Evolutionary conservation across 2,113 vertebrate species (phyloP).

Genomic region (Lagopus leucura): DNA sequence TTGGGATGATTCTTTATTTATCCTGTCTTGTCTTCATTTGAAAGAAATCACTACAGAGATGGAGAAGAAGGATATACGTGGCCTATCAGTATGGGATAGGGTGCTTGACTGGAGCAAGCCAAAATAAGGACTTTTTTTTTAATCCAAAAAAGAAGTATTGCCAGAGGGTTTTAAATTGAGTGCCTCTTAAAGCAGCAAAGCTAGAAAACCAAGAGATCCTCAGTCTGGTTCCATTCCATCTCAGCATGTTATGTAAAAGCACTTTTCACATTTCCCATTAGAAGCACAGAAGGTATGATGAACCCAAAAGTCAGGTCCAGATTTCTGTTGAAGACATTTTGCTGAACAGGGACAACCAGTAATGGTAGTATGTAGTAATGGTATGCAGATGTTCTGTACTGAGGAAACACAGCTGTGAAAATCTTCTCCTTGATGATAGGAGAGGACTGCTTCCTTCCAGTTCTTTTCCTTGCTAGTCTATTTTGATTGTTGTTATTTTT

Average conservation of each 20-base stretch:
- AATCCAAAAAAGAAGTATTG: not conserved
- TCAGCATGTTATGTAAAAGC: not conserved
- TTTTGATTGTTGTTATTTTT: not conserved
- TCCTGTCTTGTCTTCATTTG: not conserved
- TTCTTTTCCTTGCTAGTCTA: not conserved
- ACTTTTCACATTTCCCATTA: not conserved
- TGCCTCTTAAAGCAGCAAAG: slow-evolving; percentile 1
- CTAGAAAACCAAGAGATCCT: not conserved
- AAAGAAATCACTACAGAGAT: not conserved
- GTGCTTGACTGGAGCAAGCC: not conserved
- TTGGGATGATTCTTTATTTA: not conserved
- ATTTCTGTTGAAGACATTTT: not conserved
- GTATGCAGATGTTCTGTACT: not conserved
- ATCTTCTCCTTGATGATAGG: not conserved
- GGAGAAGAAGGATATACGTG: not conserved
- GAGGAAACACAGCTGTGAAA: not conserved
- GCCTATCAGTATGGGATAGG: not conserved
- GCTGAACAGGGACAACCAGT: not conserved
- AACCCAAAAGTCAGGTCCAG: not conserved
- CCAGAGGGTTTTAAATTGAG: not conserved
- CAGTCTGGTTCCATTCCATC: not conserved
- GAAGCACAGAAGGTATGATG: not conserved
- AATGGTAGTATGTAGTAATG: not conserved
- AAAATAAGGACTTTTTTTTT: not conserved
- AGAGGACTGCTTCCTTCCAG: not conserved